Evolutionary conservation across 1,140 invertebrate species (phyloP).

Genomic region (Zaprionus gabonicus): DNA sequence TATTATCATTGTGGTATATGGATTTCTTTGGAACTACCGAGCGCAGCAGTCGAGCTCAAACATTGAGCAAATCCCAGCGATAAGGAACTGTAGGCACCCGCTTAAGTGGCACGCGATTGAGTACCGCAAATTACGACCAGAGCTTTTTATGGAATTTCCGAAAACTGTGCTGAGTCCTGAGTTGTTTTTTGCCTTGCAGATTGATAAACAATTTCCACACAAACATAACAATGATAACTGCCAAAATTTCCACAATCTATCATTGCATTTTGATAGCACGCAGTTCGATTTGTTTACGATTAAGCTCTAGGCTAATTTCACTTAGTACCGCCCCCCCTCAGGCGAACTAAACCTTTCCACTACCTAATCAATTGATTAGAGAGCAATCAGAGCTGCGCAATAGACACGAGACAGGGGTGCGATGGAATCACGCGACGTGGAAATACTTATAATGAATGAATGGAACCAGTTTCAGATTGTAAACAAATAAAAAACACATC

Average conservation of each 20-base stretch:
- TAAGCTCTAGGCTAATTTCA: slow-evolving; percentile 26
- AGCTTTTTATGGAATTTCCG: neutral
- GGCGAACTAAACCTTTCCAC: slow-evolving; percentile 15
- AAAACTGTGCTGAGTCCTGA: neutral
- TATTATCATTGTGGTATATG: slow-evolving; percentile 20
- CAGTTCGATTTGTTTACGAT: slow-evolving; percentile 35
- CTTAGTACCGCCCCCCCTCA: neutral
- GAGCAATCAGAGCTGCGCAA: slow-evolving; percentile 35
- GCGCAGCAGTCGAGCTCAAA: neutral
- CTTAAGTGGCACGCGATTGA: neutral
- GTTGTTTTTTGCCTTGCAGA: neutral
- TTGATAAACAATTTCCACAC: slow-evolving; percentile 1
- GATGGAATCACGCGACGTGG: slow-evolving; percentile 18
- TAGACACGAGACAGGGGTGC: slow-evolving; percentile 32
- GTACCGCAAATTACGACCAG: neutral
- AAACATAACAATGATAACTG: slow-evolving; percentile 19
- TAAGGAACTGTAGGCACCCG: neutral
- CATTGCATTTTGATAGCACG: slow-evolving; percentile 23
- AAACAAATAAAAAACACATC: neutral
- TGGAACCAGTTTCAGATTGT: slow-evolving; percentile 11
- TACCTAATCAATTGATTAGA: slow-evolving; percentile 39
- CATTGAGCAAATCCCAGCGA: neutral
- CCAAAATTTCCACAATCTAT: slow-evolving; percentile 42
- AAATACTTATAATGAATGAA: slow-evolving; percentile 33
- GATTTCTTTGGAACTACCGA: slow-evolving; percentile 35